These are phyloP conservation scores for Heliconius hermathena DNA, from an alignment of 1,140 invertebrate species.

Conservation along the genomic window DNA sequence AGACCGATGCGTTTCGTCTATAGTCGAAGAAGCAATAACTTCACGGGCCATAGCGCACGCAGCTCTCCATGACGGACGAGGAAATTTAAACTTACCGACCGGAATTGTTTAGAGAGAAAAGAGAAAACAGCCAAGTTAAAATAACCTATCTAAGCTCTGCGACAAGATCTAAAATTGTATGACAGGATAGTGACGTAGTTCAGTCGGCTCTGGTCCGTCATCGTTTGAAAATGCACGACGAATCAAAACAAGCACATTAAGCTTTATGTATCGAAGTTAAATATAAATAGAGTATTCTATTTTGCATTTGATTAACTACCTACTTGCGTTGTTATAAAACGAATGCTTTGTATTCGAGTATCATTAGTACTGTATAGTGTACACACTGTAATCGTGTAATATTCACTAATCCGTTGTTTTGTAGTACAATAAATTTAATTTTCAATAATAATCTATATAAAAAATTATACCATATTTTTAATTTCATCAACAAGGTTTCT, in stretches of 20 bases:
- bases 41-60: constrained; percentile 33
- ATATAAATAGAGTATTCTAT: neutral
- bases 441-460: no score
- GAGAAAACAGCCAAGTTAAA: neutral
- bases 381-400: neutral
- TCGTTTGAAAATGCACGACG: neutral
- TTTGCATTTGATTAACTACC: neutral
- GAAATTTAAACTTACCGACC: constrained; percentile 32
- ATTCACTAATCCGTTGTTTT: neutral
- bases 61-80: constrained; percentile 24
- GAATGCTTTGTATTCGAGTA: neutral
- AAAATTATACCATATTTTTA: no score
- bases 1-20: constrained; percentile 18
- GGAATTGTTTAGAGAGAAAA: constrained; percentile 27
- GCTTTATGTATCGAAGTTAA: constrained; percentile 18
- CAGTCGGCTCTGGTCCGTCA: no score
- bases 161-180: neutral
- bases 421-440: neutral
- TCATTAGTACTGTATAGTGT: neutral
- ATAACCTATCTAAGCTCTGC: neutral
- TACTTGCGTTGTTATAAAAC: neutral
- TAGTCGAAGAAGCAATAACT: constrained; percentile 30
- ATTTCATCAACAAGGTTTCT: no score
- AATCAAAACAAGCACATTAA: constrained; percentile 26
- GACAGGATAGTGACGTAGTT: no score